Evolutionary conservation across 2,888 invertebrate genomes (phyloP).

Genomic region (Homarus gammarus): DNA sequence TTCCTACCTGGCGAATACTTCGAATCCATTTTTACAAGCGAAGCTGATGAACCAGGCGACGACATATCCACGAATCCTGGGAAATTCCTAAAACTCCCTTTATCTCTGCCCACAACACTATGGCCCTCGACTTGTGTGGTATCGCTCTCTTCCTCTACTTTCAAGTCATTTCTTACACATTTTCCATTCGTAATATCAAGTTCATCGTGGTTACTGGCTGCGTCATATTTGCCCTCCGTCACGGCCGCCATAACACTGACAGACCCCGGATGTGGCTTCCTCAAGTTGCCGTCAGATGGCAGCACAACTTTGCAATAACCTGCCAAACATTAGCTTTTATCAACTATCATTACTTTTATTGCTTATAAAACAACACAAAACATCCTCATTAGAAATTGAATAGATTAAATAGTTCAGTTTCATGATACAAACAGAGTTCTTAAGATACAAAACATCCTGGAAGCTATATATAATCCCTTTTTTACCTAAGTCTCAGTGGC

Average conservation of each 20-base stretch:
- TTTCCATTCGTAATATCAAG: slow-evolving; percentile 15
- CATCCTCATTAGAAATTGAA: too few relatives aligned
- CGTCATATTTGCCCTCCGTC: slow-evolving; percentile 55
- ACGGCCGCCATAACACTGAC: slow-evolving; percentile 61
- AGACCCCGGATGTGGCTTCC: slow-evolving; percentile 54
- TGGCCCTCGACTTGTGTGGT: slow-evolving; percentile 14
- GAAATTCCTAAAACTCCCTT: slow-evolving; percentile 47
- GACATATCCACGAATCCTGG: slow-evolving; percentile 48
- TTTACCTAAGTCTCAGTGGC: not conserved
- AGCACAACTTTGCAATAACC: not conserved
- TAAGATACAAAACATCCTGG: not conserved
- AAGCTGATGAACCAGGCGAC: slow-evolving; percentile 21
- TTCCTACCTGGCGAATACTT: slow-evolving; percentile 51
- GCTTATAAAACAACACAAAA: not conserved
- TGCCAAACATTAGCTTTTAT: not conserved
- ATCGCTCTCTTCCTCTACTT: slow-evolving; percentile 21
- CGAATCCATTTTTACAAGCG: slow-evolving; percentile 48
- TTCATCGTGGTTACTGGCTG: slow-evolving; percentile 24
- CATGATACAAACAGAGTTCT: too few relatives aligned
- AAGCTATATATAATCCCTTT: not conserved
- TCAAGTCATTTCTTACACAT: slow-evolving; percentile 21
- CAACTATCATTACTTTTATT: not conserved
- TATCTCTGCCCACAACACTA: slow-evolving; percentile 22
- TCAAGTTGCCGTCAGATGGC: slow-evolving; percentile 39
- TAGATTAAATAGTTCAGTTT: too few relatives aligned